phyloP scores from a whole-genome alignment of 2,113 vertebrate genomes.

The Vombatus ursinus region DNA sequence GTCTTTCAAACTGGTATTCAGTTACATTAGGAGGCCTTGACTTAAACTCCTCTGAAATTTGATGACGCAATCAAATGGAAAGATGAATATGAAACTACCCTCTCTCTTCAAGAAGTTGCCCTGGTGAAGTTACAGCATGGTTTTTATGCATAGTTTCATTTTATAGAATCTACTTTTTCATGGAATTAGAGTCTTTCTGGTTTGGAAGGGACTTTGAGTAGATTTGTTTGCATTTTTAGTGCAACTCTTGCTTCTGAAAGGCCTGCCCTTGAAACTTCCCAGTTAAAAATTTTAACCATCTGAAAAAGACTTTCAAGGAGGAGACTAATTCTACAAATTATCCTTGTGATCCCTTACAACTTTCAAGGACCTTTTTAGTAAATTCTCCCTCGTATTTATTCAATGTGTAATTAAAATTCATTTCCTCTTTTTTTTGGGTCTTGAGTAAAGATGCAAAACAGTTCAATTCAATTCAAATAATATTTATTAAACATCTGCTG shows the following conservation, averaged over 20 bases:
- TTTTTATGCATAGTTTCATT: not conserved
- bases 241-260: not conserved
- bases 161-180: not conserved
- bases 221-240: not conserved
- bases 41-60: not conserved
- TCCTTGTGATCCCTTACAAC: not conserved
- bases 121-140: not conserved
- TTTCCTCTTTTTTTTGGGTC: not conserved
- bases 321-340: not conserved
- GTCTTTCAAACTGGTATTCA: not conserved
- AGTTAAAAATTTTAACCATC: not conserved
- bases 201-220: not conserved
- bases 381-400: not conserved
- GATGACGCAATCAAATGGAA: not conserved
- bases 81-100: not conserved
- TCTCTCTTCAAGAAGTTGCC: not conserved
- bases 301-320: not conserved
- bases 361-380: not conserved
- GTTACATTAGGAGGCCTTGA: not conserved
- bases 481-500: not conserved
- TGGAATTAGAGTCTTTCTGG: not conserved
- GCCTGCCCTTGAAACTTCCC: not conserved
- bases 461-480: not conserved
- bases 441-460: not conserved
- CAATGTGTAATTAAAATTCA: not conserved